Evolutionary conservation across 1,140 invertebrate species (phyloP).

Genomic region (Drosophila lacteicornis): DNA sequence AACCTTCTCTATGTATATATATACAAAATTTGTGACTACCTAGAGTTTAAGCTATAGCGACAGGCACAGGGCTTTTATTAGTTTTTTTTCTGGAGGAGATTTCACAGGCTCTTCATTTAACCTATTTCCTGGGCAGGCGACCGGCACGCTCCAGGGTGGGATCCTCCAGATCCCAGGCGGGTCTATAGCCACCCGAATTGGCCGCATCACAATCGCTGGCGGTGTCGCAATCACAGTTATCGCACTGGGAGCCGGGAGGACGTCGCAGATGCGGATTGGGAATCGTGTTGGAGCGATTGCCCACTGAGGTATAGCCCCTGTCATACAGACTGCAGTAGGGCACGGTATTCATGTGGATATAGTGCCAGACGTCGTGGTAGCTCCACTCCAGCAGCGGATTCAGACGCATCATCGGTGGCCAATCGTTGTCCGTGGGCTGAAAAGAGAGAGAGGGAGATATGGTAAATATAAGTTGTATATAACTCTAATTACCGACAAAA

Average conservation of each 20-base stretch:
- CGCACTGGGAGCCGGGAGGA: slow-evolving; percentile 85
- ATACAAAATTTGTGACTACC: slow-evolving; percentile 37
- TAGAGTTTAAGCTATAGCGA: slow-evolving; percentile 23
- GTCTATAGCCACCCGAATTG: slow-evolving; percentile 86
- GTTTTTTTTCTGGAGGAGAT: not conserved
- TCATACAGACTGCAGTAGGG: slow-evolving; percentile 96
- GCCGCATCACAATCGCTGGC: slow-evolving; percentile 53
- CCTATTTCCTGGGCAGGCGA: slow-evolving; percentile 78
- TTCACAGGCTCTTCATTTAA: not conserved
- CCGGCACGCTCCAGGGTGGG: slow-evolving; percentile 90
- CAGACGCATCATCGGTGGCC: slow-evolving; percentile 95
- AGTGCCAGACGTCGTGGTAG: slow-evolving; percentile 95
- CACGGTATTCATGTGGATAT: slow-evolving; percentile 90
- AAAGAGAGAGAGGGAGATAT: slow-evolving; percentile 2
- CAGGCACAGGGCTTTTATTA: slow-evolving; percentile 4
- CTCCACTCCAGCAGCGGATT: slow-evolving; percentile 96
- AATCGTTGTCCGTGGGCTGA: slow-evolving; percentile 93
- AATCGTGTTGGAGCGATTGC: slow-evolving; percentile 90
- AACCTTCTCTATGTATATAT: slow-evolving; percentile 9
- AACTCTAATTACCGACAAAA: not conserved
- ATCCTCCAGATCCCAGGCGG: slow-evolving; percentile 92
- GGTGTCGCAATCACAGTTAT: slow-evolving; percentile 45
- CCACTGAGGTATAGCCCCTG: slow-evolving; percentile 95
- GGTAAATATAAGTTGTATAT: not conserved
- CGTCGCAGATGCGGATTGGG: slow-evolving; percentile 91